These are phyloP conservation scores for Casuarius casuarius DNA, from an alignment of 2,113 vertebrate species.

Conservation along the genomic window DNA sequence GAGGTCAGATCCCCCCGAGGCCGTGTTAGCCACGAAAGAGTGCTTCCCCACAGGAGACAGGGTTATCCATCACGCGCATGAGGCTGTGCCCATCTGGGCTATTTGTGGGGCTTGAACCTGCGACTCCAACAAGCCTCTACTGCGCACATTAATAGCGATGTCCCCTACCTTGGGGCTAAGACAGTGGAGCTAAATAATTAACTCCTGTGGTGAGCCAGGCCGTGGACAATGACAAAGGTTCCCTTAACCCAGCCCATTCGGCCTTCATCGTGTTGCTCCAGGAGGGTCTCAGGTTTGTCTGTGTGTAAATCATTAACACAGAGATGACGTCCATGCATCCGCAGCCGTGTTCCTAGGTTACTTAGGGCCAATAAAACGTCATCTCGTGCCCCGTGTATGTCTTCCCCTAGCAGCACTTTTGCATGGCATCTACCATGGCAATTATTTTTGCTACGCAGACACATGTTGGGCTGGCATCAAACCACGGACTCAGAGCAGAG, in stretches of 20 bases:
- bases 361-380: accelerated
- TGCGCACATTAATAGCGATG: accelerated
- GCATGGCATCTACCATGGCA: accelerated
- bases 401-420: neutral
- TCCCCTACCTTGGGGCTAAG: neutral
- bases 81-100: neutral
- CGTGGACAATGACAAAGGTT: accelerated
- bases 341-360: neutral
- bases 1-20: neutral
- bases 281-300: neutral
- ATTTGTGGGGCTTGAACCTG: accelerated
- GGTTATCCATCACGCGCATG: neutral
- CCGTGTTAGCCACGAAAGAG: neutral
- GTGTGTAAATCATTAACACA: neutral
- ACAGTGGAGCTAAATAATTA: neutral
- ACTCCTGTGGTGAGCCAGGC: neutral
- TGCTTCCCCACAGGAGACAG: neutral
- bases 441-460: neutral
- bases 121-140: accelerated
- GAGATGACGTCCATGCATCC: neutral
- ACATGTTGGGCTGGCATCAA: constrained; percentile 6
- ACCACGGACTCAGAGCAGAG: neutral
- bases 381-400: neutral
- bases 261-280: neutral
- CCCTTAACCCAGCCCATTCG: neutral